Evolutionary conservation across 2,113 vertebrate genomes (phyloP), one percentile per base, ranked within the genome.

Genomic region (Garra rufa): DNA sequence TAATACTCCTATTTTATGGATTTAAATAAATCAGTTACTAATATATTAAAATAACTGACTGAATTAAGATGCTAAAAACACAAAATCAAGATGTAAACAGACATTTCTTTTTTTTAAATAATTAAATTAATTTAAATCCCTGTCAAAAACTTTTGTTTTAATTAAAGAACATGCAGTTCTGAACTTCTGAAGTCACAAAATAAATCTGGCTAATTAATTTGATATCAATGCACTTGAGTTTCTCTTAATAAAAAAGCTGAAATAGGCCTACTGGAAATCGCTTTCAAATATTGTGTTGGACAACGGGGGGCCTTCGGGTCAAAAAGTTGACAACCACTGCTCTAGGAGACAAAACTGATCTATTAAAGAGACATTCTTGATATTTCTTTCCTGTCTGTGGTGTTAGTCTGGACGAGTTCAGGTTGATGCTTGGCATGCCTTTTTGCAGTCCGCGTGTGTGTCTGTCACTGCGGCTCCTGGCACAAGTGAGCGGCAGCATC

Each of bases 361-460:
- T n/a, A n/a, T 41, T 21, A n/a, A 41, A 70, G 67, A 13, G 70
- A 73, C n/a, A 24, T 24, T 46, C 38, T 8, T 43, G 13, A 44
- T 44, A 44, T 79, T n/a, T 63, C 55, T 28, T 19, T 19, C 38
- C 55, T 61, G 9, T 63, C 38, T 38, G 15, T 74, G 52, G 7
- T 61, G 52, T 43, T 43, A n/a, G 76, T 78, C 34, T 77, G 75
- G 14, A 48, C 7, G 13, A 30, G 71, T 46, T 73, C 43, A 46
- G 43, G n/a, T 73, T 46, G 19, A 57, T 14, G 50, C 30, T 21
- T 76, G 50, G 26, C 50, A 55, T 38, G 17, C 11, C 30, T 57
- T 78, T 78, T 78, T 61, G 52, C 15, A 61, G 65, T 85, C 38
- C 59, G 55, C 34, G 13, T 85, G 83, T 74, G 76, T 48, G 67